These are phyloP conservation scores for Mythimna vitellina DNA, from an alignment of 2,888 invertebrate species.

Conservation along the genomic window DNA sequence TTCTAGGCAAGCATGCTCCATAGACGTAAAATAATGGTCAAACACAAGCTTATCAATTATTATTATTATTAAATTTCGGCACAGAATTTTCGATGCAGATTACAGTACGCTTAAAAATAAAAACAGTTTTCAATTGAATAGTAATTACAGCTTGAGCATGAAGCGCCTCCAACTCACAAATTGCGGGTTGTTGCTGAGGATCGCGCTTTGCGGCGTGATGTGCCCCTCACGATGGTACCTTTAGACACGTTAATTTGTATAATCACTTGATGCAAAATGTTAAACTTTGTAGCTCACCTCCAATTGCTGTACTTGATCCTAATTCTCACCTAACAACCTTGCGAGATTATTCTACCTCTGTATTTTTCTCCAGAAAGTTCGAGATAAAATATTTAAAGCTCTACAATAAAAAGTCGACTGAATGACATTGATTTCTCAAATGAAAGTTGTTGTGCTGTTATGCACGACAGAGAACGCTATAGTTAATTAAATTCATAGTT, in stretches of 20 bases:
- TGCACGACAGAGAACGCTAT: constrained; percentile 60
- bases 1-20: too few relatives aligned
- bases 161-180: constrained; percentile 73
- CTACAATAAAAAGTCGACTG: constrained; percentile 63
- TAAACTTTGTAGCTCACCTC: constrained; percentile 54
- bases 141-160: constrained; percentile 73
- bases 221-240: constrained; percentile 75
- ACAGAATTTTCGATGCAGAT: constrained; percentile 21
- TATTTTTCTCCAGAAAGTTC: constrained; percentile 52
- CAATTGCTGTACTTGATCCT: constrained; percentile 51
- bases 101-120: constrained; percentile 47
- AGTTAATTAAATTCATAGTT: constrained; percentile 69
- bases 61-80: not conserved
- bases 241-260: constrained; percentile 81
- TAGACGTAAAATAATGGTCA: too few relatives aligned
- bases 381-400: constrained; percentile 48
- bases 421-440: constrained; percentile 74
- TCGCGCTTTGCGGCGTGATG: constrained; percentile 70
- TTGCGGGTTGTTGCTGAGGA: constrained; percentile 72
- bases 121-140: constrained; percentile 74
- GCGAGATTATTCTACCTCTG: constrained; percentile 19
- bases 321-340: constrained; percentile 48
- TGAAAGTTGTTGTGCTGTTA: constrained; percentile 74
- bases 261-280: constrained; percentile 72
- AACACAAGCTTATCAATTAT: too few relatives aligned